These are phyloP conservation scores for Rhagoletis zephyria DNA, from an alignment of 1,140 invertebrate genomes.

Conservation along the genomic window DNA sequence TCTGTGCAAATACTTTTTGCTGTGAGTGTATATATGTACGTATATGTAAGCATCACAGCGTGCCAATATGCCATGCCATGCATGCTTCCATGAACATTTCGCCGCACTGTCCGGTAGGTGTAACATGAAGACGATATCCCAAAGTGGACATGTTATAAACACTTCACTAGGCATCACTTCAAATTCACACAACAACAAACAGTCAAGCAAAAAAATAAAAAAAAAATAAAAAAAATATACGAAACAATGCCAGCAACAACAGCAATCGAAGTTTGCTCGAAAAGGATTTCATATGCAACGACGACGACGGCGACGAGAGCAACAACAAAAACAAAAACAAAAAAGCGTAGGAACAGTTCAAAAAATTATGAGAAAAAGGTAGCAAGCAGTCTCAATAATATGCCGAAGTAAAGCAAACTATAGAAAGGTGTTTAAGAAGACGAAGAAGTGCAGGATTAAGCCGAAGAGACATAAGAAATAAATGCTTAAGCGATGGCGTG, in stretches of 20 bases:
- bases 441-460: too few relatives aligned
- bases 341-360: neutral
- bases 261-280: too few relatives aligned
- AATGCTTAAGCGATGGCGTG: too few relatives aligned
- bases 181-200: slow-evolving; percentile 3
- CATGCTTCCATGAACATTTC: neutral
- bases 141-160: slow-evolving; percentile 51
- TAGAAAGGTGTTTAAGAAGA: too few relatives aligned
- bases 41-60: too few relatives aligned
- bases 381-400: neutral
- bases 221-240: slow-evolving; percentile 9
- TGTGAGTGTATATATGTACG: too few relatives aligned
- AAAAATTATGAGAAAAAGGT: neutral
- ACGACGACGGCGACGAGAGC: neutral
- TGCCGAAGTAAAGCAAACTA: neutral
- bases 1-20: too few relatives aligned
- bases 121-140: slow-evolving; percentile 32
- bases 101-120: neutral
- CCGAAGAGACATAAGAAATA: too few relatives aligned
- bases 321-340: neutral
- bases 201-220: too few relatives aligned
- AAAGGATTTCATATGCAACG: neutral
- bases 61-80: too few relatives aligned
- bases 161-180: slow-evolving; percentile 51
- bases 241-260: too few relatives aligned